Conservation (phyloP, 2,888 invertebrate species). For the Rosalia funebris region DNA sequence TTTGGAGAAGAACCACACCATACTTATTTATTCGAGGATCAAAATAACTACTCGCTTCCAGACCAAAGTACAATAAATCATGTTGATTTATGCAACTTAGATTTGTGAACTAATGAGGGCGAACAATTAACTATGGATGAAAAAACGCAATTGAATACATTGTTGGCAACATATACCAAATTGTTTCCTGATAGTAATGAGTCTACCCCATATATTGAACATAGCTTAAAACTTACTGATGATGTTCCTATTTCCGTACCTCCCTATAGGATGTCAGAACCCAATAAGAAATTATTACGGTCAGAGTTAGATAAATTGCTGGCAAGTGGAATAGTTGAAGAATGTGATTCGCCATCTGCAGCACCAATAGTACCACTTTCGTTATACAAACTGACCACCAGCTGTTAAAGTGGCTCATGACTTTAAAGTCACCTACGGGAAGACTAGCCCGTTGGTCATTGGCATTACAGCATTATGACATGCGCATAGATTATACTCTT, state of each 20-base stretch:
- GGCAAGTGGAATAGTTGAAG: conserved; percentile 52
- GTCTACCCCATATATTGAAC: conserved; percentile 46
- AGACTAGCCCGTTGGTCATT: conserved; percentile 63
- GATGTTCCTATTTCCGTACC: conserved; percentile 50
- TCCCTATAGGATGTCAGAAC: conserved; percentile 53
- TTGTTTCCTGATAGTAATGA: conserved; percentile 10
- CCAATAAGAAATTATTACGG: conserved; percentile 37
- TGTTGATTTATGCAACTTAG: neutral
- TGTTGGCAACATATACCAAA: neutral
- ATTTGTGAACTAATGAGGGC: neutral
- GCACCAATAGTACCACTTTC: conserved; percentile 50
- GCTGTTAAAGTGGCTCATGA: conserved; percentile 63
- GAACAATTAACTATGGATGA: neutral
- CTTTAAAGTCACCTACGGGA: conserved; percentile 53
- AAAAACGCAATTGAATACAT: neutral
- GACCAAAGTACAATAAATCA: neutral
- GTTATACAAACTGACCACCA: conserved; percentile 48
- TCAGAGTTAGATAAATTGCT: conserved; percentile 51
- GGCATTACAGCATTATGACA: conserved; percentile 56
- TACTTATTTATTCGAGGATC: neutral
- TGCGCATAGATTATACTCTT: conserved; percentile 26
- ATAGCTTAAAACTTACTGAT: conserved; percentile 14
- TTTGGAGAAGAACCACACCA: neutral
- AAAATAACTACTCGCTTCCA: neutral
- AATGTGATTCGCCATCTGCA: conserved; percentile 57